Evolutionary conservation across 2,113 vertebrate species (phyloP).

Genomic region (Trochalopteron elliotii): DNA sequence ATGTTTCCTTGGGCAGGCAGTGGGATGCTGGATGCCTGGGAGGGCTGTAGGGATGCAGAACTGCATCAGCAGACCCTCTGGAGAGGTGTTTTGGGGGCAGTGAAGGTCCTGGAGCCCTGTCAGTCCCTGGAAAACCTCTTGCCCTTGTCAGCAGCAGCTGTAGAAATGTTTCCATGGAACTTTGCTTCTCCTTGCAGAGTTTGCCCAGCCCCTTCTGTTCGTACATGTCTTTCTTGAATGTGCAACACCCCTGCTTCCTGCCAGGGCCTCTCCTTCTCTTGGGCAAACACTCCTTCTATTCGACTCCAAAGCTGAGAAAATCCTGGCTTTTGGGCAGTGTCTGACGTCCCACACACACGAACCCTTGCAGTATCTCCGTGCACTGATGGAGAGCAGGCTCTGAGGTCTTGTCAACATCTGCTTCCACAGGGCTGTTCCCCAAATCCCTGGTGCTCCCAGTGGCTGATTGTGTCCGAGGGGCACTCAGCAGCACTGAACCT

Average conservation of each 20-base stretch:
- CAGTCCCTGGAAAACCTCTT: background rate
- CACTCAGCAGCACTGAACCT: background rate
- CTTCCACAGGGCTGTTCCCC: background rate
- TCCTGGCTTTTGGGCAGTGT: conserved; percentile 7
- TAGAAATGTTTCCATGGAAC: background rate
- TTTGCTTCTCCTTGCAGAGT: background rate
- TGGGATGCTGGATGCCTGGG: background rate
- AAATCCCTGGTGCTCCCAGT: background rate
- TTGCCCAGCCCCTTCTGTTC: background rate
- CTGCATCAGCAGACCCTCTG: background rate
- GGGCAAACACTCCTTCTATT: conserved; percentile 44
- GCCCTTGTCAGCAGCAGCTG: background rate
- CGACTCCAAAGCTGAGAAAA: conserved; percentile 15
- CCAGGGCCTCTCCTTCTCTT: background rate
- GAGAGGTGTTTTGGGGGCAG: background rate
- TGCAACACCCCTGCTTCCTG: background rate
- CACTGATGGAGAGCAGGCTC: conserved; percentile 32
- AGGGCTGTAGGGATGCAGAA: background rate
- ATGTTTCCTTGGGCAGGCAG: background rate
- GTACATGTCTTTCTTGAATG: background rate
- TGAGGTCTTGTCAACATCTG: background rate
- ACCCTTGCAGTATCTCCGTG: background rate
- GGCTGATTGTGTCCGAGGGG: background rate
- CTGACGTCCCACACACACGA: conserved; percentile 23
- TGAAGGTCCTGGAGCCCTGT: background rate